Evolutionary conservation across 2,113 vertebrate genomes (phyloP).

Genomic region (Sterrhoptilus dennistouni): DNA sequence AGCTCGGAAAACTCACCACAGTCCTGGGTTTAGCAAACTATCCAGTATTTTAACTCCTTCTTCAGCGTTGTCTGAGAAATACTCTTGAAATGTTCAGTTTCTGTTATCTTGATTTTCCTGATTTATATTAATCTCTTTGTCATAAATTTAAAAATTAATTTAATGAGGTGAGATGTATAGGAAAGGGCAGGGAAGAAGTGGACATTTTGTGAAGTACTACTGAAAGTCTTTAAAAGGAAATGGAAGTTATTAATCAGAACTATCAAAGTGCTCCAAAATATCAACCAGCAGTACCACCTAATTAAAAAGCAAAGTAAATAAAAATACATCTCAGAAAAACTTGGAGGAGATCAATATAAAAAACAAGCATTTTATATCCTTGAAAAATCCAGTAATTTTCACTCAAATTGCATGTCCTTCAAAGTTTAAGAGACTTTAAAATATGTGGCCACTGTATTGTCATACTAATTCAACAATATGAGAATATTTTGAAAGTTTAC

Average conservation of each 20-base stretch:
- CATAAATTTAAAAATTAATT: background rate
- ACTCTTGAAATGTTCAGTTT: background rate
- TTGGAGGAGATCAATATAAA: background rate
- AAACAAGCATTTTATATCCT: background rate
- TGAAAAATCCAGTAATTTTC: background rate
- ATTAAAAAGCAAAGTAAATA: background rate
- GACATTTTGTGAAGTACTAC: background rate
- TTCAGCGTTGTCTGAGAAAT: background rate
- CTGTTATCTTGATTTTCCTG: background rate
- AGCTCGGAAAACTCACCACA: background rate
- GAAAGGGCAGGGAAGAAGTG: background rate
- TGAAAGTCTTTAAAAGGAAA: background rate
- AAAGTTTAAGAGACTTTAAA: background rate
- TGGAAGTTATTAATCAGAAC: background rate
- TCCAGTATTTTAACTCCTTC: background rate
- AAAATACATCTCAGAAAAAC: background rate
- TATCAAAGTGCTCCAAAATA: background rate
- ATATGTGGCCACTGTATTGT: background rate
- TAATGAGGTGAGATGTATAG: background rate
- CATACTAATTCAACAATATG: background rate
- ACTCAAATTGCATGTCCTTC: background rate
- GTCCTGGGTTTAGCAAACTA: background rate
- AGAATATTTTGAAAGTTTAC: background rate
- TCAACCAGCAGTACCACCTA: background rate
- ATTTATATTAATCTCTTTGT: background rate